phyloP scores from a whole-genome alignment of 2,888 invertebrate genomes.

The Drosophila gaucha region DNA sequence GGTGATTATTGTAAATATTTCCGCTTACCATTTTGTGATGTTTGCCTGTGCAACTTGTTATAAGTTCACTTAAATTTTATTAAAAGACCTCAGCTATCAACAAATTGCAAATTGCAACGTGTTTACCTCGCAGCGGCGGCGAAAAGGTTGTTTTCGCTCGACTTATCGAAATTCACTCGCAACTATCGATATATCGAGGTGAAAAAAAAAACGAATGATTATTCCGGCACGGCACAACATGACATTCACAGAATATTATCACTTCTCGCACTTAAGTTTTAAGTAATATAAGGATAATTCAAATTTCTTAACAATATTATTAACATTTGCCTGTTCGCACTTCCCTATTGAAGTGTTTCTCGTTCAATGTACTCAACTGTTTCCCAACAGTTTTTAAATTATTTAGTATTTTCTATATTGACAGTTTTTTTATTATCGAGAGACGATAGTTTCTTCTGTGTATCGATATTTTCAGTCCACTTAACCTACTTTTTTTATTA shows the following conservation, averaged over 20 bases:
- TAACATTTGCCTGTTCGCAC: too few relatives aligned
- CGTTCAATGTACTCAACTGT: not conserved
- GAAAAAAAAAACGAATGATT: not conserved
- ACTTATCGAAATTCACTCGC: constrained; percentile 1
- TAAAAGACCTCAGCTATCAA: constrained; percentile 6
- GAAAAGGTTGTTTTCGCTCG: constrained; percentile 29
- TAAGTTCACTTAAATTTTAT: constrained; percentile 24
- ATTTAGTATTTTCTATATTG: not conserved
- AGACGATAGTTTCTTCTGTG: not conserved
- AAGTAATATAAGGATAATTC: not conserved
- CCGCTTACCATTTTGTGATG: constrained; percentile 37
- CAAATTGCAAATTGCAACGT: constrained; percentile 64
- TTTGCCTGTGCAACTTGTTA: constrained; percentile 1
- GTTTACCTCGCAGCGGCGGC: constrained; percentile 55
- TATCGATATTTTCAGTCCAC: constrained; percentile 56
- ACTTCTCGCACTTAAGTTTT: not conserved
- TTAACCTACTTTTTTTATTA: constrained; percentile 61
- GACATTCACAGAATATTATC: not conserved
- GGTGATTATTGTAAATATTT: not conserved
- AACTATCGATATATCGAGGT: constrained; percentile 31
- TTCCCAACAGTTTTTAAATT: not conserved
- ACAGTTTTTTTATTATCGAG: constrained; percentile 2
- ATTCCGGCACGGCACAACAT: not conserved
- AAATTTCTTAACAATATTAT: not conserved
- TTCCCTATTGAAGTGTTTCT: accelerated